Evolutionary conservation across 2,797 vertebrate genomes (phyloP).

Genomic region (Syngnathus acus): DNA sequence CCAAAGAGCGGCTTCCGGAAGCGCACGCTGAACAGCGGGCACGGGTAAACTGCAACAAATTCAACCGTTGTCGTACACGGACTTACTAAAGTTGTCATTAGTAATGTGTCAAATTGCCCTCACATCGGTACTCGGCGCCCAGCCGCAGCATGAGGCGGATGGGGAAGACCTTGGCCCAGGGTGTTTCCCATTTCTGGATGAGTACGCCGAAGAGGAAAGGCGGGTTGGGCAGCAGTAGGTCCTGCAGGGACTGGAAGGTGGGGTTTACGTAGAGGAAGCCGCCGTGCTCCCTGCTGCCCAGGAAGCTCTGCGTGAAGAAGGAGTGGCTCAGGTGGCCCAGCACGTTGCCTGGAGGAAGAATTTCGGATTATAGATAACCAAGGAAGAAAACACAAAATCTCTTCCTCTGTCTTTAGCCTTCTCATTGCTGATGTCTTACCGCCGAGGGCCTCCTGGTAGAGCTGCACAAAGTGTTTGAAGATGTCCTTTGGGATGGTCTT

Average conservation of each 20-base stretch:
- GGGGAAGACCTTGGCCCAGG: slow-evolving; percentile 98
- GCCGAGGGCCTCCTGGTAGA: slow-evolving; percentile 91
- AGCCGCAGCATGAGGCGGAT: slow-evolving; percentile 94
- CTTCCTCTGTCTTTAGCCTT: background rate
- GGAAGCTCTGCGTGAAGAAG: slow-evolving; percentile 95
- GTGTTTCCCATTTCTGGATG: slow-evolving; percentile 99
- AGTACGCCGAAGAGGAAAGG: slow-evolving; percentile 95
- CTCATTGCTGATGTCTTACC: slow-evolving; percentile 65
- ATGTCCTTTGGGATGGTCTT: slow-evolving; percentile 94
- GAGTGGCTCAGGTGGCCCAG: slow-evolving; percentile 93
- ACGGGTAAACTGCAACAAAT: slow-evolving; percentile 84
- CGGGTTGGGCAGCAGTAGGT: slow-evolving; percentile 89
- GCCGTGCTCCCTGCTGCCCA: slow-evolving; percentile 94
- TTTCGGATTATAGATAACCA: background rate
- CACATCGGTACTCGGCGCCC: slow-evolving; percentile 95
- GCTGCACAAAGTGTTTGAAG: slow-evolving; percentile 94
- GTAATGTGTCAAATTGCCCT: slow-evolving; percentile 51
- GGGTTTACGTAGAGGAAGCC: slow-evolving; percentile 93
- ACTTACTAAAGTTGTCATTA: background rate
- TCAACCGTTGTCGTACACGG: no score
- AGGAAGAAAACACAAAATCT: background rate
- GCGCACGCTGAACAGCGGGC: slow-evolving; percentile 94
- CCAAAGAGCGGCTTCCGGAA: slow-evolving; percentile 96
- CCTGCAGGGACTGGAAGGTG: slow-evolving; percentile 92
- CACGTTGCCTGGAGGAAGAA: slow-evolving; percentile 75